Conservation (phyloP, 2,113 vertebrate genomes). For the Ibidorhyncha struthersii region DNA sequence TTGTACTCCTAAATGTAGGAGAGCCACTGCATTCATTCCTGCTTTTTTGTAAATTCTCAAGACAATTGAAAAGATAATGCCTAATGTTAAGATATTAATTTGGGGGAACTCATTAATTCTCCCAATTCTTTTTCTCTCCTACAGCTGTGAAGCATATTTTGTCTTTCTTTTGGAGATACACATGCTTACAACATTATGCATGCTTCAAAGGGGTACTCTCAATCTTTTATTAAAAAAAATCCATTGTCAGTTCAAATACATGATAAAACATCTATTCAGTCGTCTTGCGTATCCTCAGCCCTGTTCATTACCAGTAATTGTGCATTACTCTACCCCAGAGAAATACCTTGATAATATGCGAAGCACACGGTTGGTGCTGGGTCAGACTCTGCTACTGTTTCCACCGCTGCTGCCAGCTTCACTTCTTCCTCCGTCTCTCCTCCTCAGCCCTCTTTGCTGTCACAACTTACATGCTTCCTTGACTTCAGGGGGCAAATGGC, state of each 20-base stretch:
- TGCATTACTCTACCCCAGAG: background rate
- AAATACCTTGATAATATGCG: background rate
- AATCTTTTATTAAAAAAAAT: background rate
- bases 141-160: background rate
- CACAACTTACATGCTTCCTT: background rate
- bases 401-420: background rate
- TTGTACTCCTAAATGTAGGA: background rate
- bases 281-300: background rate
- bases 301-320: background rate
- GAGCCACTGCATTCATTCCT: background rate
- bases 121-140: background rate
- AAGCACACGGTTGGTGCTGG: background rate
- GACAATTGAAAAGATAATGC: background rate
- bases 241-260: background rate
- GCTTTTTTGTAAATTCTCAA: background rate
- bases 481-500: background rate
- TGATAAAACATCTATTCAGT: background rate
- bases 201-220: background rate
- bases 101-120: background rate
- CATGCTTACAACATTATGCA: background rate
- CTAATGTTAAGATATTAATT: background rate
- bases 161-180: background rate
- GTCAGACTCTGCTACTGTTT: background rate
- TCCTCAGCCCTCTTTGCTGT: background rate
- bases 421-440: background rate